phyloP scores from a whole-genome alignment of 2,113 vertebrate genomes.

The Ictidomys tridecemlineatus region DNA sequence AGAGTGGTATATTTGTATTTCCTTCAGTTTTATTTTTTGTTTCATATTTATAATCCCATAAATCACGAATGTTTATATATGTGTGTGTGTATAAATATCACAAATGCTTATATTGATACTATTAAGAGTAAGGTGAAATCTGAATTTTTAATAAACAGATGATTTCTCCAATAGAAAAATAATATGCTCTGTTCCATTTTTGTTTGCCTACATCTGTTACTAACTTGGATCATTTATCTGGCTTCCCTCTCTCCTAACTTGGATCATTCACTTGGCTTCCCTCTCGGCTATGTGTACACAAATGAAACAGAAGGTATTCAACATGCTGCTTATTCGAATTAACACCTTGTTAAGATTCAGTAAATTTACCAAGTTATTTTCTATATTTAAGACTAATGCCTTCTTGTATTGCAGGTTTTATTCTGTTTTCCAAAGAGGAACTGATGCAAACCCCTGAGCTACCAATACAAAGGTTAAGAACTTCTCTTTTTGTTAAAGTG shows the following conservation, averaged over 20 bases:
- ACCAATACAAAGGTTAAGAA: background rate
- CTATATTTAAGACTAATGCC: background rate
- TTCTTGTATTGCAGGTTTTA: background rate
- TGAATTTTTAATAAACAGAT: background rate
- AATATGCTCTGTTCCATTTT: background rate
- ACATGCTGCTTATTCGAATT: background rate
- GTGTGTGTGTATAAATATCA: background rate
- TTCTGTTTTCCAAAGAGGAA: background rate
- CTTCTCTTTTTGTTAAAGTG: background rate
- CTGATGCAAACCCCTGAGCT: background rate
- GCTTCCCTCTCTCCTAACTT: background rate
- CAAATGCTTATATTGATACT: background rate
- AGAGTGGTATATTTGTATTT: background rate
- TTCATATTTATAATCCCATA: background rate
- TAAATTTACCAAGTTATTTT: background rate
- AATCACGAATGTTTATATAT: background rate
- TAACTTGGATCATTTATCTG: background rate
- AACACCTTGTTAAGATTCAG: slow-evolving; percentile 48
- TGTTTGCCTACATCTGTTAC: background rate
- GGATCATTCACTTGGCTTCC: background rate
- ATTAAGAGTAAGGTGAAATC: background rate
- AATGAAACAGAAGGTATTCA: background rate
- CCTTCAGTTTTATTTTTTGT: background rate
- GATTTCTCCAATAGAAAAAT: background rate
- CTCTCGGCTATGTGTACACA: background rate